Percentiles rank a stretch among this genome's conserved stretches.
Evolutionary conservation across 2,888 invertebrate species (phyloP).

Genomic region (Acanthosepion lycidas): DNA sequence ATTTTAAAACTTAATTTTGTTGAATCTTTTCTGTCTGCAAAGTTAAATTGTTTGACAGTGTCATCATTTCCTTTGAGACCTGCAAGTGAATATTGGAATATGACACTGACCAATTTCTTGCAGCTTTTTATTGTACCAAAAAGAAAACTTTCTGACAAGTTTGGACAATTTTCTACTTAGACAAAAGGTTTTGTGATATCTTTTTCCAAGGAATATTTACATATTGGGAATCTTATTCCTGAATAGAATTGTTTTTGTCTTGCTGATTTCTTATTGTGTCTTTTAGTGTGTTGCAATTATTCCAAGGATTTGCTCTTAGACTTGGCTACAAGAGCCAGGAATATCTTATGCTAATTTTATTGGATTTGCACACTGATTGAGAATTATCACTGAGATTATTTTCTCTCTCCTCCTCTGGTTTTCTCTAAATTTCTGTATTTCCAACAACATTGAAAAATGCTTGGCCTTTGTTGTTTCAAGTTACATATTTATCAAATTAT

Average conservation of each 20-base stretch:
- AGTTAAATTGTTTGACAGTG: background rate
- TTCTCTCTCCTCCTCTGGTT: background rate
- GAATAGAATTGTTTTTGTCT: background rate
- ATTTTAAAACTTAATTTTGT: background rate
- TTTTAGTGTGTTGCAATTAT: background rate
- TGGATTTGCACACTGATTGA: background rate
- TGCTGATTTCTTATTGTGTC: background rate
- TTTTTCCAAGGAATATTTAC: background rate
- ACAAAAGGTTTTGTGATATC: background rate
- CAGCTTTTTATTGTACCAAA: background rate
- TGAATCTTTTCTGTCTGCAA: slow-evolving; percentile 8
- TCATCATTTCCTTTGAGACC: background rate
- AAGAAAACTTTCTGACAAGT: background rate
- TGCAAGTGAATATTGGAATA: background rate
- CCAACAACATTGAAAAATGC: background rate
- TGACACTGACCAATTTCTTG: background rate
- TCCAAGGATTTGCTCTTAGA: background rate
- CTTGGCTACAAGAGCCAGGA: background rate
- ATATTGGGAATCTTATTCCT: background rate
- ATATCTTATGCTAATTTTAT: background rate
- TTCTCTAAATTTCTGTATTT: too few species aligned
- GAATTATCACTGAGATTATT: background rate
- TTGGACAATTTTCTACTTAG: background rate
- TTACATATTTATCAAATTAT: background rate
- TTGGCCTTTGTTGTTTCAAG: background rate